Percentiles rank a stretch among this genome's conserved stretches.
phyloP scores from a whole-genome alignment of 2,888 invertebrate genomes.

The Drosophila suboccidentalis region DNA sequence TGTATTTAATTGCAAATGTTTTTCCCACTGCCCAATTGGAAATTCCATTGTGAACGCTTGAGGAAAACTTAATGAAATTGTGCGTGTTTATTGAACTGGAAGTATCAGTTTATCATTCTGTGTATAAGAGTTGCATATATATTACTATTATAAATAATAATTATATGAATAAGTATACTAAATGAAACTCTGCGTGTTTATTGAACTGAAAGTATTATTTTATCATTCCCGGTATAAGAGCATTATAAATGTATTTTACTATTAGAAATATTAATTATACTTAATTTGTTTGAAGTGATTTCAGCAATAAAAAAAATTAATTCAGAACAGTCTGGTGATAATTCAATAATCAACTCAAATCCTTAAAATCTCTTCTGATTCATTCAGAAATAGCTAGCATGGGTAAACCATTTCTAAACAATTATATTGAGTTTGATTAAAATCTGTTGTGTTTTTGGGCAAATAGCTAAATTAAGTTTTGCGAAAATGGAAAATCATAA shows the following conservation, averaged over 20 bases:
- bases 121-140: not conserved
- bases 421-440: too few species aligned
- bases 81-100: conserved; percentile 37
- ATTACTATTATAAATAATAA: conserved; percentile 11
- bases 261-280: conserved; percentile 8
- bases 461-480: too few species aligned
- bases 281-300: conserved; percentile 1
- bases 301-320: conserved; percentile 2
- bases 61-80: conserved; percentile 25
- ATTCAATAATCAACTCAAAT: conserved; percentile 6
- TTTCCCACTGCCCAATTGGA: not conserved
- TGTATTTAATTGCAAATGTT: conserved; percentile 47
- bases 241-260: not conserved
- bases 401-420: too few species aligned
- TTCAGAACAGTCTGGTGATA: not conserved
- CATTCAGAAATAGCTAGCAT: not conserved
- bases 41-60: conserved; percentile 19
- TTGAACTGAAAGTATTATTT: conserved; percentile 32
- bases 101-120: conserved; percentile 15
- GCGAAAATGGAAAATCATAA: too few species aligned
- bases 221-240: not conserved
- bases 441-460: too few species aligned
- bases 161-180: not conserved
- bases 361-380: not conserved
- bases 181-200: conserved; percentile 26